Evolutionary conservation across 2,797 vertebrate species (phyloP).

Genomic region (Paguma larvata): DNA sequence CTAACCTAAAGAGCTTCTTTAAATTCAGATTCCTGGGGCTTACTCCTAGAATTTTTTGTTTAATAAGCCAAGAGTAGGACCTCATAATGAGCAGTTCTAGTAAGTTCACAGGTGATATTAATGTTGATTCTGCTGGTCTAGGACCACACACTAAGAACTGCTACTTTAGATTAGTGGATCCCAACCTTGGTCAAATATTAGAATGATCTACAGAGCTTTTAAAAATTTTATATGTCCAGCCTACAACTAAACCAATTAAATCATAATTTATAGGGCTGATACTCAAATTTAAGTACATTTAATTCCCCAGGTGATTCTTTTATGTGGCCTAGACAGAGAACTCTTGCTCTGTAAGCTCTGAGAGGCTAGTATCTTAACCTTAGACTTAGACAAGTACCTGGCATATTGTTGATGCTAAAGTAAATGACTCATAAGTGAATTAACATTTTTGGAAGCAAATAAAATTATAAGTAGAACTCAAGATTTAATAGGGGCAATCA

Average conservation of each 20-base stretch:
- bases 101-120: not conserved
- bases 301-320: not conserved
- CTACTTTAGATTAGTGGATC: not conserved
- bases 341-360: not conserved
- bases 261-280: not conserved
- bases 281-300: not conserved
- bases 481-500: not conserved
- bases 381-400: not conserved
- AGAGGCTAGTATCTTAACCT: not conserved
- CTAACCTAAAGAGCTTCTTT: not conserved
- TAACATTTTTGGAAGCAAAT: not conserved
- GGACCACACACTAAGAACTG: not conserved
- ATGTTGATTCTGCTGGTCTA: not conserved
- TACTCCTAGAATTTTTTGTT: not conserved
- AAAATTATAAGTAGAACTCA: slow-evolving; percentile 22
- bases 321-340: not conserved
- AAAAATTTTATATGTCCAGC: not conserved
- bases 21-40: not conserved
- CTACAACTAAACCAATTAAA: not conserved
- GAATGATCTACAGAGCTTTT: not conserved
- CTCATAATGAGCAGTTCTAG: not conserved
- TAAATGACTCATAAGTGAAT: slow-evolving; percentile 34
- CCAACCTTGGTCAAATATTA: not conserved
- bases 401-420: not conserved
- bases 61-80: not conserved